Evolutionary conservation across 2,113 vertebrate genomes (phyloP), one percentile per base, ranked within the genome.

Genomic region (Mustela lutreola): DNA sequence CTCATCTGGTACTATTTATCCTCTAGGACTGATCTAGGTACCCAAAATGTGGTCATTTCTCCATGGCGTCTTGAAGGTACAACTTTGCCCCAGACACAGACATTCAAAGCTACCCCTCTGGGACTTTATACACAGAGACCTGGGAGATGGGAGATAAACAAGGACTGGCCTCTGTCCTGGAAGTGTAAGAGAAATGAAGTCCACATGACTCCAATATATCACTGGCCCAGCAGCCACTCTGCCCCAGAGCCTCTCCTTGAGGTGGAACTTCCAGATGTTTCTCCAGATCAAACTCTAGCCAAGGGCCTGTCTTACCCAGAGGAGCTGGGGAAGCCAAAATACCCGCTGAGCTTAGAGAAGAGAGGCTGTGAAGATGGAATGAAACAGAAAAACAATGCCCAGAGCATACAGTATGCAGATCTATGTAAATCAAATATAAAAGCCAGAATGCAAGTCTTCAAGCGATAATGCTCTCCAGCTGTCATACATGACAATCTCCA

Each of bases 371-470:
- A 91, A 62, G 79, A 91, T 31, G 76, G 87, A 85, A 89, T 22
- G 79, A 90, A 78, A 62, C 7, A 58, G 86, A 91, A 95, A 96
- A 96, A 84, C 70, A 83, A 78, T 50, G 80, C 36, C n/a, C 86
- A 75, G 78, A 89, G 73, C 28, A 8, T 63, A 58, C 4, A 89
- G 60, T 88, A 83, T 94, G 76, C 83, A 96, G 88, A 97, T 96
- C 58, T 94, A 84, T 95, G 92, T 58, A 96, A 98, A 97, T 96
- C 88, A 88, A 19, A 95, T 53, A 67, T 67, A 96, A 93, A 96
- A 94, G 78, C 71, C 87, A 85, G 92, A 91, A 91, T 85, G 87
- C 58, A 94, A 95, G 82, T 53, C 84, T 95, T 90, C 45, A 42
- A 90, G 84, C 28, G 31, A 45, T 78, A 89, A 81, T 75, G 60